phyloP scores from a whole-genome alignment of 2,113 vertebrate species.

The Phodopus roborovskii region DNA sequence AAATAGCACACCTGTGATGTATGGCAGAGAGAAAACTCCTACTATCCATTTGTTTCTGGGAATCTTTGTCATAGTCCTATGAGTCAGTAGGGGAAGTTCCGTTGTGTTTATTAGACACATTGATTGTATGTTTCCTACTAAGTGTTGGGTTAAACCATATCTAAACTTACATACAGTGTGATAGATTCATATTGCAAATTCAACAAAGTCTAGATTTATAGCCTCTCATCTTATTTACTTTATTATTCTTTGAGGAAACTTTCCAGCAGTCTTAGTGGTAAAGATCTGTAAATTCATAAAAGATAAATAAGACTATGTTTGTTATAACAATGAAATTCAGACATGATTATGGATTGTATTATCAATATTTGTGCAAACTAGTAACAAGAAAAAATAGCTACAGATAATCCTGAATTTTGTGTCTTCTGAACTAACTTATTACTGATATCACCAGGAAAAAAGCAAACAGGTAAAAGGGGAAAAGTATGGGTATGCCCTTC shows the following conservation, averaged over 20 bases:
- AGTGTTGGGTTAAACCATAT: background rate
- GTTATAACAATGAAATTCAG: constrained; percentile 7
- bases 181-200: constrained; percentile 26
- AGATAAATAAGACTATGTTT: background rate
- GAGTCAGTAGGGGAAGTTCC: background rate
- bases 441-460: background rate
- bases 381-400: background rate
- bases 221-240: constrained; percentile 21
- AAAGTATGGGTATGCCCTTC: background rate
- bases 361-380: background rate
- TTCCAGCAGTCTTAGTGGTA: constrained; percentile 28
- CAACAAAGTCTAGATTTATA: constrained; percentile 31
- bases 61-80: background rate
- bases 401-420: background rate
- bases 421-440: background rate
- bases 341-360: background rate
- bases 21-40: background rate
- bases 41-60: background rate
- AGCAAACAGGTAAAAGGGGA: background rate
- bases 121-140: background rate
- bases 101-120: background rate
- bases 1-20: background rate
- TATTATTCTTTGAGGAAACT: constrained; percentile 38
- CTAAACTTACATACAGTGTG: background rate
- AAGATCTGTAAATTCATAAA: constrained; percentile 55